These are phyloP conservation scores for Dolichoris vasculosae DNA, from an alignment of 1,140 invertebrate species.

Conservation along the genomic window DNA sequence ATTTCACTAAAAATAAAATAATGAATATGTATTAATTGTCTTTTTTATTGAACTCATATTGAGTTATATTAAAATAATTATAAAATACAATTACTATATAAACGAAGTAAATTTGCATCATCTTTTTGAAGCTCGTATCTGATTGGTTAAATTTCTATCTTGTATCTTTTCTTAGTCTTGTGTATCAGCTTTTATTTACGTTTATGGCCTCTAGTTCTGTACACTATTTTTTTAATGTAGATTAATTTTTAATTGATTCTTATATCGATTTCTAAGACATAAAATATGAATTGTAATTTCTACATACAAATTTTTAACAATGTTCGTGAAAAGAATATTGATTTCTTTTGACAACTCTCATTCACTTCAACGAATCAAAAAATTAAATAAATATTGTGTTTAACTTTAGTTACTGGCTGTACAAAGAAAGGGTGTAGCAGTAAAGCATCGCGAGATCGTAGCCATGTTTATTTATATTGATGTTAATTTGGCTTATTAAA, in stretches of 20 bases:
- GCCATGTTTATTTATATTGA: slow-evolving; percentile 44
- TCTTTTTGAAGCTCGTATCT: not conserved
- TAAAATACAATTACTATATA: too few species aligned
- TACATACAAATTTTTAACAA: not conserved
- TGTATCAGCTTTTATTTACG: slow-evolving; percentile 7
- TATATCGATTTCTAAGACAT: not conserved
- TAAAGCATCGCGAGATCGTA: slow-evolving; percentile 24
- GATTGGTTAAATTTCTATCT: slow-evolving; percentile 9
- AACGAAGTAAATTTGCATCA: not conserved
- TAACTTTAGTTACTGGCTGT: slow-evolving; percentile 13
- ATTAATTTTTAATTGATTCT: not conserved
- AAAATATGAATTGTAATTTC: not conserved
- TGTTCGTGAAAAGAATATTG: not conserved
- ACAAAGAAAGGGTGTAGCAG: slow-evolving; percentile 8
- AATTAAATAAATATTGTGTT: slow-evolving; percentile 30
- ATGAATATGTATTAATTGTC: not conserved
- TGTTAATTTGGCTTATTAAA: slow-evolving; percentile 5
- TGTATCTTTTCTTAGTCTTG: not conserved
- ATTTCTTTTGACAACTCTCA: not conserved
- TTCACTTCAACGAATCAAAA: not conserved
- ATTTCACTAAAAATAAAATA: too few species aligned
- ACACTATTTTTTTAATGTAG: not conserved
- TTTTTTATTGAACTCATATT: not conserved
- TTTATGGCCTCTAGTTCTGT: not conserved
- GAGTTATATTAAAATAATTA: too few species aligned